Conservation (phyloP, 2,113 vertebrate species). For the Bujurquina vittata region DNA sequence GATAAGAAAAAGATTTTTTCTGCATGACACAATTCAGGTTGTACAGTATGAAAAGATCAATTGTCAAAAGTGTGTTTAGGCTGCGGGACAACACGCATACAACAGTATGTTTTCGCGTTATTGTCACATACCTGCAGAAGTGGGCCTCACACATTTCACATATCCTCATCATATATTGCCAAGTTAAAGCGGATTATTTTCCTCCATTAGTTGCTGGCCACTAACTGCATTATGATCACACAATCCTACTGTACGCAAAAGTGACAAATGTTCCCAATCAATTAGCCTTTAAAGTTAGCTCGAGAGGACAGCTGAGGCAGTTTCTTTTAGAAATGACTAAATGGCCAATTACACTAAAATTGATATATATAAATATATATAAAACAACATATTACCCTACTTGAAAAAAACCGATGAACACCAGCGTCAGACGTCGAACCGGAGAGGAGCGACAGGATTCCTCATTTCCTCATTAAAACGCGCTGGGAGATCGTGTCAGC, state of each 20-base stretch:
- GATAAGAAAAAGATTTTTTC: not conserved
- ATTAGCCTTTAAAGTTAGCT: not conserved
- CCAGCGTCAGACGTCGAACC: not conserved
- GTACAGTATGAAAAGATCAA: not conserved
- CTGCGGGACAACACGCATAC: constrained; percentile 10
- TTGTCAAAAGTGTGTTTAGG: not conserved
- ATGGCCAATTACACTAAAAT: not conserved
- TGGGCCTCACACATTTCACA: constrained; percentile 54
- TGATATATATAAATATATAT: no score
- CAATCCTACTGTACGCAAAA: not conserved
- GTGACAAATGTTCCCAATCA: not conserved
- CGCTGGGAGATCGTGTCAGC: constrained; percentile 35
- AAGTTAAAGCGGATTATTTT: constrained; percentile 36
- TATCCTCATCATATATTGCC: constrained; percentile 55
- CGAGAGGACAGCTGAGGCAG: not conserved
- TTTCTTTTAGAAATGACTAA: not conserved
- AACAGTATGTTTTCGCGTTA: constrained; percentile 4
- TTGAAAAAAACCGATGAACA: no score
- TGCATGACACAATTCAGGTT: not conserved
- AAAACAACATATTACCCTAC: no score
- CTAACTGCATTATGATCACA: constrained; percentile 25
- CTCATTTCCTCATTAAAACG: not conserved
- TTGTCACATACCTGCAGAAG: not conserved
- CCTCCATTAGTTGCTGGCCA: not conserved
- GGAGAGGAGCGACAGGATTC: not conserved